These are phyloP conservation scores for Solea senegalensis DNA, from an alignment of 2,113 vertebrate genomes.

Conservation along the genomic window DNA sequence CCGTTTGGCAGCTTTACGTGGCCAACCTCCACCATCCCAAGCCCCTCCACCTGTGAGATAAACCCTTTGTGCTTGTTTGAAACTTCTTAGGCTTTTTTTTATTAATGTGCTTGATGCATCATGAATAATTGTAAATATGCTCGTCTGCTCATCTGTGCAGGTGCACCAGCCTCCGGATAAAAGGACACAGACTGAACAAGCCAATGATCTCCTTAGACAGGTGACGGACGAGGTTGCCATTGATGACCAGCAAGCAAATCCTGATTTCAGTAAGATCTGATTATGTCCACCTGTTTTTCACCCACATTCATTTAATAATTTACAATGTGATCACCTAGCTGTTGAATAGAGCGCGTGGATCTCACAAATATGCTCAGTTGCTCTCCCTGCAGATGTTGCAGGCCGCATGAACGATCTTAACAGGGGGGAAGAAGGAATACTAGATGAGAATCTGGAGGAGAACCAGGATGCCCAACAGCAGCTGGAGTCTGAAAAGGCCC, in stretches of 20 bases:
- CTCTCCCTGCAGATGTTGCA: slow-evolving; percentile 65
- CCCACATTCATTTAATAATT: background rate
- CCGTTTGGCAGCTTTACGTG: slow-evolving; percentile 87
- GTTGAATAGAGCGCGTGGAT: too few relatives aligned
- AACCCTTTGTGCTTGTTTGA: slow-evolving; percentile 43
- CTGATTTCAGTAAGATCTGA: slow-evolving; percentile 66
- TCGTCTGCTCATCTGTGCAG: slow-evolving; percentile 71
- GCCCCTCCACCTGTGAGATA: slow-evolving; percentile 82
- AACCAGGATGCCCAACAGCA: slow-evolving; percentile 69
- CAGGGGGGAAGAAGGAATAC: slow-evolving; percentile 64
- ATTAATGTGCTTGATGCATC: background rate
- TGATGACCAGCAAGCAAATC: slow-evolving; percentile 78
- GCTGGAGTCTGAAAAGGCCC: slow-evolving; percentile 87
- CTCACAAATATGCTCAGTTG: background rate
- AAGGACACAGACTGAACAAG: slow-evolving; percentile 86
- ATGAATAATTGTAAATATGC: background rate
- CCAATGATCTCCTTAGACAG: slow-evolving; percentile 88
- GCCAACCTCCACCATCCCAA: slow-evolving; percentile 80
- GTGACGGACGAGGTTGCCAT: slow-evolving; percentile 90
- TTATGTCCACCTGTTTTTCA: background rate
- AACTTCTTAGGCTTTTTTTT: background rate
- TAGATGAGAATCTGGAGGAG: slow-evolving; percentile 78
- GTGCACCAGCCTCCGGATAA: slow-evolving; percentile 82
- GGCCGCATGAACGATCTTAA: slow-evolving; percentile 88
- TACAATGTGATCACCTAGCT: background rate